These are phyloP conservation scores for Orcinus orca DNA, from an alignment of 2,113 vertebrate species.

Conservation along the genomic window DNA sequence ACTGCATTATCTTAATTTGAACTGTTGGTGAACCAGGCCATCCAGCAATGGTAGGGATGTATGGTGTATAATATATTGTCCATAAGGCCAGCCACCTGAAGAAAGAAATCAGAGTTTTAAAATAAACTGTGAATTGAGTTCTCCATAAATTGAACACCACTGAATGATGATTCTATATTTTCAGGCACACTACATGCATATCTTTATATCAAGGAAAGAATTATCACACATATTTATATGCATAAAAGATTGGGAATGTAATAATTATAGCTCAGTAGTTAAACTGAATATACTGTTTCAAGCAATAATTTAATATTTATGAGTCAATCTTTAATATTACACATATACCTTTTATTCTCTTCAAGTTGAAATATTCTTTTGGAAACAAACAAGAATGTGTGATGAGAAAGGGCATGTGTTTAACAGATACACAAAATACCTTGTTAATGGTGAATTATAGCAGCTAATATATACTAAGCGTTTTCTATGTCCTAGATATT, in stretches of 20 bases:
- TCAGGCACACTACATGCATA: not conserved
- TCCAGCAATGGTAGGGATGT: conserved; percentile 1
- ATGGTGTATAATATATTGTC: conserved; percentile 16
- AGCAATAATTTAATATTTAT: conserved; percentile 9
- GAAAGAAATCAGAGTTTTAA: conserved; percentile 27
- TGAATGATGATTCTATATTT: conserved; percentile 19
- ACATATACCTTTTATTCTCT: not conserved
- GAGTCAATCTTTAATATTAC: not conserved
- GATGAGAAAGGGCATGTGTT: not conserved
- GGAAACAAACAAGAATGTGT: not conserved
- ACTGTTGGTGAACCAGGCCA: conserved; percentile 42
- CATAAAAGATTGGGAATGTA: not conserved
- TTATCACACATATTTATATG: not conserved
- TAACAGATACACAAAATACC: not conserved
- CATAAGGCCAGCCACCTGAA: conserved; percentile 6
- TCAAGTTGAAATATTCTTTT: not conserved
- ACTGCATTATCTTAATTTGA: conserved; percentile 65
- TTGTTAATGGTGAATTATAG: not conserved
- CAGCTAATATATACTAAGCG: not conserved
- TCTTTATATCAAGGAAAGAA: conserved; percentile 9
- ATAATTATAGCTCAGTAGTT: not conserved
- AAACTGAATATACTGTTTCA: not conserved
- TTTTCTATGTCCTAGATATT: not conserved
- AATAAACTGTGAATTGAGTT: not conserved
- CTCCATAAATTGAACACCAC: not conserved